These are phyloP conservation scores for Mola mola DNA, from an alignment of 2,113 vertebrate genomes.

Conservation along the genomic window DNA sequence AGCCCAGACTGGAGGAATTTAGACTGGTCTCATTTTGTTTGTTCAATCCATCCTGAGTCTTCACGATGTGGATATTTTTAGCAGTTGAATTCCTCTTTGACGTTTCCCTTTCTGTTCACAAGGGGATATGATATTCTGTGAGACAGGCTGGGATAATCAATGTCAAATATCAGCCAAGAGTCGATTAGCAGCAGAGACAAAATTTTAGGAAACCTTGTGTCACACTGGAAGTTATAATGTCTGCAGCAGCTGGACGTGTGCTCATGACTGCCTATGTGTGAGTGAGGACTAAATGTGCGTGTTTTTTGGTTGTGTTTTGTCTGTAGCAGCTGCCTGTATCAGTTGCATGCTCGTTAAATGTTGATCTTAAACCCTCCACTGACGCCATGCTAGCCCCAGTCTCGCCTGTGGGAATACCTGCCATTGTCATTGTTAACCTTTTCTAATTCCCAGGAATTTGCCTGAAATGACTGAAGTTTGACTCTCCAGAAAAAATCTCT, in stretches of 20 bases:
- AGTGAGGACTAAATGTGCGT: constrained; percentile 14
- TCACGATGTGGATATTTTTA: constrained; percentile 74
- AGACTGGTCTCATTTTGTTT: constrained; percentile 60
- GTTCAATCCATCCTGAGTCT: constrained; percentile 73
- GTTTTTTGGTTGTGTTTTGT: constrained; percentile 63
- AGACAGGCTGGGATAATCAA: constrained; percentile 51
- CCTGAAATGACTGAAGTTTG: constrained; percentile 55
- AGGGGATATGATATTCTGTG: constrained; percentile 59
- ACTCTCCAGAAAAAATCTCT: constrained; percentile 11
- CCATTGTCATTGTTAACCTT: constrained; percentile 73
- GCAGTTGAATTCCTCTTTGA: constrained; percentile 68
- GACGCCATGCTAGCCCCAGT: constrained; percentile 75
- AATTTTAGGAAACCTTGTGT: constrained; percentile 26
- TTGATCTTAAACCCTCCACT: constrained; percentile 66
- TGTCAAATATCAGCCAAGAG: constrained; percentile 46
- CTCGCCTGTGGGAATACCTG: constrained; percentile 78
- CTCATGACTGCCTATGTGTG: constrained; percentile 26
- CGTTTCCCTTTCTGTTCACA: constrained; percentile 29
- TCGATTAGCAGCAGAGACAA: constrained; percentile 16
- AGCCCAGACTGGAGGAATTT: constrained; percentile 49
- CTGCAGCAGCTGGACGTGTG: constrained; percentile 35
- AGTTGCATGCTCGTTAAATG: constrained; percentile 79
- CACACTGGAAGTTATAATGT: constrained; percentile 12
- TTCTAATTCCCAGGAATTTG: constrained; percentile 73
- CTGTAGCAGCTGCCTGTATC: constrained; percentile 75